Evolutionary conservation across 2,113 vertebrate species (phyloP).

Genomic region (Cairina moschata): DNA sequence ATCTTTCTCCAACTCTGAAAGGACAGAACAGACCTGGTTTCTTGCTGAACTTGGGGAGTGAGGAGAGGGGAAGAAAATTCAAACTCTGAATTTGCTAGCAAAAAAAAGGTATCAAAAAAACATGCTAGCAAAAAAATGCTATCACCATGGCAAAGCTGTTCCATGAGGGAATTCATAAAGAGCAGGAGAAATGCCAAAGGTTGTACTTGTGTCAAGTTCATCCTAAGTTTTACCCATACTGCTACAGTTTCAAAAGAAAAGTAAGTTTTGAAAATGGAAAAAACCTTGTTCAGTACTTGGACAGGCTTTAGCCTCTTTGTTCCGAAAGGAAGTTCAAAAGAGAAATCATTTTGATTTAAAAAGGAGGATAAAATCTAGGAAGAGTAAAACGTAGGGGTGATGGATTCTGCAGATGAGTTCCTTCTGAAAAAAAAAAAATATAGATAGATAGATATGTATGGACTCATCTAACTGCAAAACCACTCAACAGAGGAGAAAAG

Average conservation of each 20-base stretch:
- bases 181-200: neutral
- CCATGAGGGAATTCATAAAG: neutral
- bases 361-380: neutral
- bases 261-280: neutral
- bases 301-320: neutral
- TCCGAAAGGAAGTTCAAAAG: neutral
- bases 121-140: neutral
- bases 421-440: neutral
- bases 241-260: neutral
- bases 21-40: neutral
- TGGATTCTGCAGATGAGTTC: neutral
- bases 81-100: neutral
- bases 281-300: neutral
- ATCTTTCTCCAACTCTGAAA: neutral
- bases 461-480: neutral
- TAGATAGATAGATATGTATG: neutral
- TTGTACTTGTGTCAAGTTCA: neutral
- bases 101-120: neutral
- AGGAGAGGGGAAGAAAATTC: neutral
- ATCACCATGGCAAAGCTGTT: neutral
- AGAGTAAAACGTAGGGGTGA: neutral
- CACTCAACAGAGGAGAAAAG: neutral
- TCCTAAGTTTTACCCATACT: neutral
- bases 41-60: neutral
- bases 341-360: neutral